Evolutionary conservation across 2,888 invertebrate genomes (phyloP).

Genomic region (Scaptomyza tumidula): DNA sequence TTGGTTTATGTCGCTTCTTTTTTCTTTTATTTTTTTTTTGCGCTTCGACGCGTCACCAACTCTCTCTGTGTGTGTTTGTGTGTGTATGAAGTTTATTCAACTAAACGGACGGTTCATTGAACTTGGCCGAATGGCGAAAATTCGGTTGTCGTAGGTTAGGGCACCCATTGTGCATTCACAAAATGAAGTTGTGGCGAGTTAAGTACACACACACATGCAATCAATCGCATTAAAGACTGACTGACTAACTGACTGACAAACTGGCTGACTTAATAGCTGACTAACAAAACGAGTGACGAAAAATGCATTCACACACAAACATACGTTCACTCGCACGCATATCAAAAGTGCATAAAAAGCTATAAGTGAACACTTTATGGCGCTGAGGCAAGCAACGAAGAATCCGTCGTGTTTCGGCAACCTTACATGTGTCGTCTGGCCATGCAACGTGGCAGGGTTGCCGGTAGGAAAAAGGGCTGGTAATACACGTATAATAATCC

Average conservation of each 20-base stretch:
- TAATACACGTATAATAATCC: conserved; percentile 50
- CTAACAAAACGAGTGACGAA: conserved; percentile 67
- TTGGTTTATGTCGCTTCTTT: conserved; percentile 53
- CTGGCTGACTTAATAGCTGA: conserved; percentile 49
- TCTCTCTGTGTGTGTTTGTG: conserved; percentile 27
- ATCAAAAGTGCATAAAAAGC: conserved; percentile 77
- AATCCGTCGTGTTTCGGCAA: conserved; percentile 59
- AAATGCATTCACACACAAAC: conserved; percentile 53
- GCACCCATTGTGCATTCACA: conserved; percentile 76
- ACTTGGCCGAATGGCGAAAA: conserved; percentile 82
- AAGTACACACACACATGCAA: conserved; percentile 33
- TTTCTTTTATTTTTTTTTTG: conserved; percentile 70
- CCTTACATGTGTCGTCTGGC: conserved; percentile 59
- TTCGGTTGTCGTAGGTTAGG: conserved; percentile 81
- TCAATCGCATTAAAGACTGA: conserved; percentile 55
- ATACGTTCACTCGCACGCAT: conserved; percentile 22
- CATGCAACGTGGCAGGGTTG: conserved; percentile 1
- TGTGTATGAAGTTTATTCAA: conserved; percentile 73
- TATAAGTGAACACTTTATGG: conserved; percentile 72
- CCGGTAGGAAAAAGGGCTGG: background rate
- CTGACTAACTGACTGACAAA: conserved; percentile 42
- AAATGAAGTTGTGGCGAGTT: conserved; percentile 79
- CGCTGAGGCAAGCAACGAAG: conserved; percentile 51
- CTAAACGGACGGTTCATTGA: conserved; percentile 81
- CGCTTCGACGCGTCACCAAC: conserved; percentile 70